Conservation (phyloP, 2,113 vertebrate genomes). For the Toxostoma redivivum region DNA sequence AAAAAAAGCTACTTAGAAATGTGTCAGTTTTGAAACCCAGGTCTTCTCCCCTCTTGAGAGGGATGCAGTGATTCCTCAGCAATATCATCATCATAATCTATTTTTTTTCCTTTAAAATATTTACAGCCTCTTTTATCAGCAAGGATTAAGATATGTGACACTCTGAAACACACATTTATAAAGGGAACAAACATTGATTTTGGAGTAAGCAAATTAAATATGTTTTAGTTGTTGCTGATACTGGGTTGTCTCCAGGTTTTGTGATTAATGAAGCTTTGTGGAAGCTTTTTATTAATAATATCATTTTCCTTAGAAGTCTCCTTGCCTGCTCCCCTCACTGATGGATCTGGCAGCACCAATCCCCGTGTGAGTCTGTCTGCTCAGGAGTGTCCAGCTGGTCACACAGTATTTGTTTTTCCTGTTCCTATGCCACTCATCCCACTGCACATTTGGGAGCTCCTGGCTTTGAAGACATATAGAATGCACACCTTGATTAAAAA, state of each 20-base stretch:
- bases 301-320: background rate
- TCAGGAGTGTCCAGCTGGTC: background rate
- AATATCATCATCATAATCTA: background rate
- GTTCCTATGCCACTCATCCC: constrained; percentile 23
- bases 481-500: background rate
- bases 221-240: background rate
- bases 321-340: background rate
- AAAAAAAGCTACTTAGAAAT: background rate
- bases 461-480: background rate
- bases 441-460: background rate
- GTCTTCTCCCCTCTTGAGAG: background rate
- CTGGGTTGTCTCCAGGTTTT: background rate
- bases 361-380: background rate
- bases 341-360: background rate
- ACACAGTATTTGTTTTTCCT: background rate
- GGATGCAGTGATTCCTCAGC: background rate
- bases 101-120: background rate
- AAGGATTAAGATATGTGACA: background rate
- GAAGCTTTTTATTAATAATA: background rate
- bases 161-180: background rate
- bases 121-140: background rate
- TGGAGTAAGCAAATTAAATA: background rate
- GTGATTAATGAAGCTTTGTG: background rate
- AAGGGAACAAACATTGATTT: background rate
- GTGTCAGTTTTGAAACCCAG: background rate